phyloP scores from a whole-genome alignment of 23 tunicate genomes.

The Corella eumyota region DNA sequence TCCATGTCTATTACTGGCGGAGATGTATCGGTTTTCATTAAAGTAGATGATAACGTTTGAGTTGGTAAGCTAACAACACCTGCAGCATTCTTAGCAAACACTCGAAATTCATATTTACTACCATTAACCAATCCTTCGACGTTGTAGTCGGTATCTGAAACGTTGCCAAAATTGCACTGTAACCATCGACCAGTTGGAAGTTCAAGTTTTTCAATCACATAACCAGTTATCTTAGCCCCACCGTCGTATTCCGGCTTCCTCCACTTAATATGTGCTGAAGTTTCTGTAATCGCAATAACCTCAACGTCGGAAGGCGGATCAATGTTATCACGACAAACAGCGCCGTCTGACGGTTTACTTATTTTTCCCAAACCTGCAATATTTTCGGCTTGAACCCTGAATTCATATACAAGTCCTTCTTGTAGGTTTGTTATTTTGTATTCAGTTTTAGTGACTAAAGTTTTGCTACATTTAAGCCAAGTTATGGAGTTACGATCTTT shows the following conservation, averaged over 20 bases:
- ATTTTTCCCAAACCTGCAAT: slow-evolving; percentile 70
- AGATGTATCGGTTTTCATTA: slow-evolving; percentile 24
- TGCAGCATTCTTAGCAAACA: slow-evolving; percentile 88
- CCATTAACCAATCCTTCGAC: slow-evolving; percentile 58
- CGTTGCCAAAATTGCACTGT: slow-evolving; percentile 75
- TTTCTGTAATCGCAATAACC: slow-evolving; percentile 52
- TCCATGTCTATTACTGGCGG: slow-evolving; percentile 90
- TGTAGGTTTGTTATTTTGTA: slow-evolving; percentile 55
- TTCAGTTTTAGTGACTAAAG: slow-evolving; percentile 27
- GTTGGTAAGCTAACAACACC: slow-evolving; percentile 59
- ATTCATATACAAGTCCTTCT: slow-evolving; percentile 91
- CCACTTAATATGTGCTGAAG: slow-evolving; percentile 73
- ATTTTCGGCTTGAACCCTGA: slow-evolving; percentile 87
- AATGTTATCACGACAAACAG: slow-evolving; percentile 64
- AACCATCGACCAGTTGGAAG: slow-evolving; percentile 64
- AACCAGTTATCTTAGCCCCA: slow-evolving; percentile 83
- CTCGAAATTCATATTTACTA: slow-evolving; percentile 47
- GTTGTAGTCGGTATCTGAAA: slow-evolving; percentile 45
- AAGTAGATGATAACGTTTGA: slow-evolving; percentile 19
- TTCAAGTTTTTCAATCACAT: slow-evolving; percentile 62
- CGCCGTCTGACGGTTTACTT: slow-evolving; percentile 66
- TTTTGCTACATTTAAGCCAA: slow-evolving; percentile 64
- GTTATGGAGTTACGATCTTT: slow-evolving; percentile 81
- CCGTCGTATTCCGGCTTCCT: slow-evolving; percentile 91
- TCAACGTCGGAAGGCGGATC: slow-evolving; percentile 83